Conservation (phyloP, 2,888 invertebrate genomes). For the Leptopilina drosophilae region DNA sequence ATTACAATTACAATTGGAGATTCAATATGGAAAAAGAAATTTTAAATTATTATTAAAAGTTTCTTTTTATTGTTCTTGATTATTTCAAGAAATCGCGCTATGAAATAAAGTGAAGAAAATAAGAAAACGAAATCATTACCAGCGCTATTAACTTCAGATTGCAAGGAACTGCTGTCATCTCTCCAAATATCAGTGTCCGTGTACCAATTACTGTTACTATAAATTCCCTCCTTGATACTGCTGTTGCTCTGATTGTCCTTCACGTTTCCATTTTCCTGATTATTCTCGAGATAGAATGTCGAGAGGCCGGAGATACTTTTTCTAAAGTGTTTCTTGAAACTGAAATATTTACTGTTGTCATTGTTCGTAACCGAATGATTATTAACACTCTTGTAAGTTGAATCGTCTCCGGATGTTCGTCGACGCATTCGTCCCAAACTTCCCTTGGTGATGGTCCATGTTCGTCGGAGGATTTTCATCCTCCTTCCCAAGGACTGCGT, state of each 20-base stretch:
- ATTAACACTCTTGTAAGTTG: constrained; percentile 52
- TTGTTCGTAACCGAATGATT: constrained; percentile 53
- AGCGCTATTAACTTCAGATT: constrained; percentile 48
- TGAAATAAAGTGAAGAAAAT: neutral
- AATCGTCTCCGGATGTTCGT: constrained; percentile 61
- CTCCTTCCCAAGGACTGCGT: constrained; percentile 69
- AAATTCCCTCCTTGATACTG: constrained; percentile 62
- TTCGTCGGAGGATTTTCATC: constrained; percentile 71
- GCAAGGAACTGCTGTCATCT: constrained; percentile 50
- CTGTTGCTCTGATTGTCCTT: constrained; percentile 33
- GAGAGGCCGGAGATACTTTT: constrained; percentile 66
- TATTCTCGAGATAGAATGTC: constrained; percentile 72
- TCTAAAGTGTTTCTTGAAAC: constrained; percentile 69
- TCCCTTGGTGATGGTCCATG: constrained; percentile 75
- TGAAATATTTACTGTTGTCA: constrained; percentile 67
- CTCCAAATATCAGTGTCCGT: constrained; percentile 56
- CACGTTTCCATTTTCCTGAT: constrained; percentile 42
- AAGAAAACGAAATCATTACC: constrained; percentile 44
- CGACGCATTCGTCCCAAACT: constrained; percentile 70
- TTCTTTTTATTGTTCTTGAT: no score
- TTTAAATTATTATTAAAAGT: no score
- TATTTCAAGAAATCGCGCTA: neutral
- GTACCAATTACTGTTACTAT: constrained; percentile 65
- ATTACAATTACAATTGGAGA: no score
- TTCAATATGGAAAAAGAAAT: no score